These are phyloP conservation scores for Helogale parvula DNA, from an alignment of 2,113 vertebrate genomes.

Conservation along the genomic window DNA sequence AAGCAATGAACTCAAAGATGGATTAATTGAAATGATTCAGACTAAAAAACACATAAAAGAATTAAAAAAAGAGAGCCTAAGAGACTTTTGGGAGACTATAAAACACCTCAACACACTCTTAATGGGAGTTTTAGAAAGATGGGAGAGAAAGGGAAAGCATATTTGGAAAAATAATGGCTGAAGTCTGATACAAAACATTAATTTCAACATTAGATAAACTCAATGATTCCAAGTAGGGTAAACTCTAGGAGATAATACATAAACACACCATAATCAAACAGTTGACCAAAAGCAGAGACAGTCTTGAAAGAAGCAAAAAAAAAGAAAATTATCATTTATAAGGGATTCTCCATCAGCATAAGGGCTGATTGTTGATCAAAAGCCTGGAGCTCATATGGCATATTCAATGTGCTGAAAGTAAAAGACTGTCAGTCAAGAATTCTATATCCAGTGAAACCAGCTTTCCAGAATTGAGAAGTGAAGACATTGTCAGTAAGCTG, in stretches of 20 bases:
- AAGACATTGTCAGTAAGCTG: not conserved
- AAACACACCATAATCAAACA: not conserved
- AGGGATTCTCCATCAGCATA: not conserved
- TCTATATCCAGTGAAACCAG: not conserved
- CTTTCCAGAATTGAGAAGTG: not conserved
- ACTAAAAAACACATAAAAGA: not conserved
- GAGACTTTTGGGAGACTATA: not conserved
- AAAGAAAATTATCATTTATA: not conserved
- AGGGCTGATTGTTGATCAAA: not conserved
- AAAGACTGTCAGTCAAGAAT: not conserved
- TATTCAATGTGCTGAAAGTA: not conserved
- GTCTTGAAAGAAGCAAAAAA: not conserved
- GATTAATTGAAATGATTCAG: not conserved
- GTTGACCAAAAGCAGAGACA: not conserved
- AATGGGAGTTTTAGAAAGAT: not conserved
- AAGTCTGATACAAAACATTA: not conserved
- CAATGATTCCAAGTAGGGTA: not conserved
- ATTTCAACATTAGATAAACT: not conserved
- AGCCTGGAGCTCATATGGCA: not conserved
- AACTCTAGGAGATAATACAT: not conserved
- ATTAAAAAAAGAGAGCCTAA: not conserved
- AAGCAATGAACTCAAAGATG: not conserved
- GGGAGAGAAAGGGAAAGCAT: not conserved
- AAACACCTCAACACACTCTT: not conserved
- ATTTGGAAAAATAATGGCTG: not conserved